Percentiles rank a stretch among this genome's conserved stretches.
Evolutionary conservation across 2,113 vertebrate genomes (phyloP).

Genomic region (Pseudolaguvia tuberculata): DNA sequence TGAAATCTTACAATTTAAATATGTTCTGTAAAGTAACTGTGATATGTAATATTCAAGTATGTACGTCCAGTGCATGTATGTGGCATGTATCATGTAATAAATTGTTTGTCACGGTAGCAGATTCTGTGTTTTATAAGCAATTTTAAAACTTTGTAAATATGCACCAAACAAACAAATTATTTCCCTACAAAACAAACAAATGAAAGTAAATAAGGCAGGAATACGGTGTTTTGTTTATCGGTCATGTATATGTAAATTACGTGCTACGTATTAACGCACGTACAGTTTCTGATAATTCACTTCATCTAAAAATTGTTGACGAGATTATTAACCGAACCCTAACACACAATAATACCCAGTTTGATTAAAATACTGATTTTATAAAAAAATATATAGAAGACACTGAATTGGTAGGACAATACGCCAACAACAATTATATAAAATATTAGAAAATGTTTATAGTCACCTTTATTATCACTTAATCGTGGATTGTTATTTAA

Average conservation of each 20-base stretch:
- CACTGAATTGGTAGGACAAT: not conserved
- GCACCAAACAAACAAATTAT: not conserved
- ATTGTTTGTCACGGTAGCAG: conserved; percentile 63
- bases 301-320: not conserved
- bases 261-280: not conserved
- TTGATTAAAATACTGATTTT: not conserved
- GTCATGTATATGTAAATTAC: not conserved
- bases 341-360: not conserved
- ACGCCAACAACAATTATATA: not conserved
- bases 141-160: not conserved
- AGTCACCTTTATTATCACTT: too few species aligned
- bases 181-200: not conserved
- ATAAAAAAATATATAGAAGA: not conserved
- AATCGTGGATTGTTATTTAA: too few species aligned
- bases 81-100: conserved; percentile 98
- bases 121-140: conserved; percentile 31
- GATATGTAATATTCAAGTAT: conserved; percentile 58
- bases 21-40: conserved; percentile 58
- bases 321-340: not conserved
- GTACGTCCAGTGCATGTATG: conserved; percentile 85
- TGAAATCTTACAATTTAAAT: conserved; percentile 46
- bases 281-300: not conserved
- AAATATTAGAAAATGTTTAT: not conserved
- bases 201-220: not conserved
- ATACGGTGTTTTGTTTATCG: not conserved